Conservation (phyloP, 2,888 invertebrate genomes). For the Pristionchus fissidentatus region DNA sequence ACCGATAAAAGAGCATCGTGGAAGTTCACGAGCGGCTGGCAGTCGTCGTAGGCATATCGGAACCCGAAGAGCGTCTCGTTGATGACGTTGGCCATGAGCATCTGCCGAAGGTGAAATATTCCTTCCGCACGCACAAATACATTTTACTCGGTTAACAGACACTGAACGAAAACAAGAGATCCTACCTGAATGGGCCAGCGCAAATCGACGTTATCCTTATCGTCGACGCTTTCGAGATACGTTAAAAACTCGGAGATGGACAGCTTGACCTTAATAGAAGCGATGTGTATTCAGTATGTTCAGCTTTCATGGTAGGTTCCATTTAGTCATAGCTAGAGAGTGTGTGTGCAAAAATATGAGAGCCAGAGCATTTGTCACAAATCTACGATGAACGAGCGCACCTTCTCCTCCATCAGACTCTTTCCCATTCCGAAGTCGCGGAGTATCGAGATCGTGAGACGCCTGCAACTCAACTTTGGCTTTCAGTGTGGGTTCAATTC, state of each 20-base stretch:
- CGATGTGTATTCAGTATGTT: not conserved
- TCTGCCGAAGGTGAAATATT: no score
- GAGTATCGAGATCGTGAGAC: not conserved
- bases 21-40: not conserved
- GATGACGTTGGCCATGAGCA: constrained; percentile 5
- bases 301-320: no score
- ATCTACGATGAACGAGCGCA: not conserved
- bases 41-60: not conserved
- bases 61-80: constrained; percentile 30
- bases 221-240: not conserved
- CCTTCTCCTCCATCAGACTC: constrained; percentile 32
- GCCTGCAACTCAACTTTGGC: not conserved
- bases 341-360: no score
- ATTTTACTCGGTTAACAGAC: not conserved
- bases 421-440: constrained; percentile 34
- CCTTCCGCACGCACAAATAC: no score
- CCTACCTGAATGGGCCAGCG: not conserved
- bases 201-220: not conserved
- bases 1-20: not conserved
- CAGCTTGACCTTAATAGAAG: not conserved
- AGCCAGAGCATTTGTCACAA: no score
- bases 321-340: no score
- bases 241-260: not conserved
- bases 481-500: not conserved
- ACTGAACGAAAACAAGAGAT: not conserved